Conservation (phyloP, 2,113 vertebrate species). For the Solea solea region DNA sequence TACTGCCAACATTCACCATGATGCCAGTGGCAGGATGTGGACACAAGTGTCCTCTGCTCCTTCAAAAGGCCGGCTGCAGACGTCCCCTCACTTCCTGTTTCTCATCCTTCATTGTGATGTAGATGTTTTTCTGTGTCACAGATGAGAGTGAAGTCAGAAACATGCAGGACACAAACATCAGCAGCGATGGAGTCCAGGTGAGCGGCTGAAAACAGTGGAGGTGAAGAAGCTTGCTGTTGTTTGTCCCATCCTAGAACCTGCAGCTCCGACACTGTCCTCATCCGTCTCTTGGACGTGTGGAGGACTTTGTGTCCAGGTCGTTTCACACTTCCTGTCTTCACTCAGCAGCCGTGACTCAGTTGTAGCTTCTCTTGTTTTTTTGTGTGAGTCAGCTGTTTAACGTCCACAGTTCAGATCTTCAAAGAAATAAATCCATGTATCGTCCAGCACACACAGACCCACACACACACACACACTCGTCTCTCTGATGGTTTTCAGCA, state of each 20-base stretch:
- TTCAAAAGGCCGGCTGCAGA: background rate
- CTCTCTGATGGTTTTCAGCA: background rate
- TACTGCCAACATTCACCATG: slow-evolving; percentile 44
- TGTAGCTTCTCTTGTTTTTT: slow-evolving; percentile 22
- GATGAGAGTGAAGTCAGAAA: no score
- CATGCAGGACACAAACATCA: no score
- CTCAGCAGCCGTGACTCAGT: slow-evolving; percentile 11
- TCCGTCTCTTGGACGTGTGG: background rate
- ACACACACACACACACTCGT: background rate
- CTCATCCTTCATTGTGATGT: slow-evolving; percentile 18
- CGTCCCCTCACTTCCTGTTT: background rate
- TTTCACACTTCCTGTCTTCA: background rate
- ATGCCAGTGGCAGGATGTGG: slow-evolving; percentile 17
- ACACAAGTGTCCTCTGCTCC: background rate
- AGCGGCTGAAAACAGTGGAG: background rate
- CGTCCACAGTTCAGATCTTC: slow-evolving; percentile 46
- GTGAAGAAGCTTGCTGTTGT: background rate
- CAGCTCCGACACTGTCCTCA: background rate
- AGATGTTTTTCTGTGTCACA: background rate
- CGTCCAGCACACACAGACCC: background rate
- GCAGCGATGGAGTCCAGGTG: background rate
- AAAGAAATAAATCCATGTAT: no score
- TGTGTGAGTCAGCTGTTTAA: slow-evolving; percentile 51
- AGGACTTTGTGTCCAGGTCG: background rate
- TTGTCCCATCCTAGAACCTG: slow-evolving; percentile 6